Percentiles rank a stretch among this genome's conserved stretches.
These are phyloP conservation scores for Falco peregrinus DNA, from an alignment of 2,797 vertebrate species.

Conservation along the genomic window DNA sequence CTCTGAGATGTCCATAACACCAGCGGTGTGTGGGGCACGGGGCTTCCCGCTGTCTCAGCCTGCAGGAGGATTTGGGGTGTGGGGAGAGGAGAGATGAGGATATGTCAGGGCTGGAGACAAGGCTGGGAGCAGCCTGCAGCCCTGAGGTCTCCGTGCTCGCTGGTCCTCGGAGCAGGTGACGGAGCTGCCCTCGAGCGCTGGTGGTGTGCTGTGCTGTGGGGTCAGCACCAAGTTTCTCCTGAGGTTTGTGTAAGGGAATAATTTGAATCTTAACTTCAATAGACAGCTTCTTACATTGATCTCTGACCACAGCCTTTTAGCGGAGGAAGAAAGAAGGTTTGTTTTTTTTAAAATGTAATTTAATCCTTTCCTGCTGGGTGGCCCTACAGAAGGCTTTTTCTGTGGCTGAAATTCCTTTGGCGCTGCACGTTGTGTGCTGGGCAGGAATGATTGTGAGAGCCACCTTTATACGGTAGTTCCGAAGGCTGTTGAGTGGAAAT, in stretches of 20 bases:
- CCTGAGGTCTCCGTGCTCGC: not conserved
- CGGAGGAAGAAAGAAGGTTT: not conserved
- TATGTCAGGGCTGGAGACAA: not conserved
- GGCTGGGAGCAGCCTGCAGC: not conserved
- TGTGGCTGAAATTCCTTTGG: not conserved
- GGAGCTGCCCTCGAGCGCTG: fast-evolving
- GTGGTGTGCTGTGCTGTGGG: not conserved
- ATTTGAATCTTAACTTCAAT: not conserved
- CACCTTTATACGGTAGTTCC: not conserved
- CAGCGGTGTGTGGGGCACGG: fast-evolving
- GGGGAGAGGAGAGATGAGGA: not conserved
- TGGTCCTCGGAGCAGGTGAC: not conserved
- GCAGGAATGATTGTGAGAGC: not conserved
- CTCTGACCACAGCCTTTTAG: constrained; percentile 3
- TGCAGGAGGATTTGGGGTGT: not conserved
- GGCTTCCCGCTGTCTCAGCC: not conserved
- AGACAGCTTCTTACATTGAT: not conserved
- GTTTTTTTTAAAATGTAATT: not conserved
- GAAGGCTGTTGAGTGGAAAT: constrained; percentile 23
- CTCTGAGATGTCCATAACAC: not conserved
- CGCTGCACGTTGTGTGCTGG: not conserved
- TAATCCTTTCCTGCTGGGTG: constrained; percentile 48
- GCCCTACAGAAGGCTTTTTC: not conserved
- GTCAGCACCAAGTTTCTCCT: not conserved
- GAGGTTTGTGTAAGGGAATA: not conserved